Percentiles rank a stretch among this genome's conserved stretches.
Conservation (phyloP, 2,113 vertebrate species). For the Ptilorrhoa leucosticta region DNA sequence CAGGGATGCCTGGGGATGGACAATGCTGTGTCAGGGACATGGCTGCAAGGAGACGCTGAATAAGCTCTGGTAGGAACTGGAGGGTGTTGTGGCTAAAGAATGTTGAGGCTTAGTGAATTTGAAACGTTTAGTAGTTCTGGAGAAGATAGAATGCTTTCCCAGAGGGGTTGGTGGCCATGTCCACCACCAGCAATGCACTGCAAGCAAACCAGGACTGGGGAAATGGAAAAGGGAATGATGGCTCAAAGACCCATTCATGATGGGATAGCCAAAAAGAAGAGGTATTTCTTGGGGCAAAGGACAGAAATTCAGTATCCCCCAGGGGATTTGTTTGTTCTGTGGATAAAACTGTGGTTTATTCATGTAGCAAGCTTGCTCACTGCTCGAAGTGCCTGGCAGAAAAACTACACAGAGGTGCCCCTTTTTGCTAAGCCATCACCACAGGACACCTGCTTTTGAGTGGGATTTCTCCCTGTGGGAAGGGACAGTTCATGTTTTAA, state of each 20-base stretch:
- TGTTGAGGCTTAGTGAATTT: background rate
- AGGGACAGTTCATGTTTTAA: background rate
- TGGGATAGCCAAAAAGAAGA: background rate
- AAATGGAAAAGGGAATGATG: background rate
- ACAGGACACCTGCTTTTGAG: background rate
- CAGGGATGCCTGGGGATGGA: rapidly evolving
- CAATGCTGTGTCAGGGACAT: background rate
- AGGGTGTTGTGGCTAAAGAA: background rate
- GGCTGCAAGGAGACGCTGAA: background rate
- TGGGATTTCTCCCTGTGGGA: background rate
- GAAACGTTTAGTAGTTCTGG: background rate
- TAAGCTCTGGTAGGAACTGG: background rate
- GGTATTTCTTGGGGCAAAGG: background rate
- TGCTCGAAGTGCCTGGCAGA: background rate
- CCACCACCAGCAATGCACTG: background rate
- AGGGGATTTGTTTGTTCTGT: background rate
- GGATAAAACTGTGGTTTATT: background rate
- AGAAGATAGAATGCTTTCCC: background rate
- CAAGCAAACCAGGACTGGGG: background rate
- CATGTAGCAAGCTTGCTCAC: background rate
- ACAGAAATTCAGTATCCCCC: background rate
- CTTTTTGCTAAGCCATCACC: background rate
- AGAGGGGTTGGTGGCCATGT: background rate
- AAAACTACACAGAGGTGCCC: background rate
- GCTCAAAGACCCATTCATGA: background rate